Percentiles rank a stretch among this genome's conserved stretches.
Evolutionary conservation across 2,797 vertebrate genomes (phyloP).

Genomic region (Telmatherina bonti): DNA sequence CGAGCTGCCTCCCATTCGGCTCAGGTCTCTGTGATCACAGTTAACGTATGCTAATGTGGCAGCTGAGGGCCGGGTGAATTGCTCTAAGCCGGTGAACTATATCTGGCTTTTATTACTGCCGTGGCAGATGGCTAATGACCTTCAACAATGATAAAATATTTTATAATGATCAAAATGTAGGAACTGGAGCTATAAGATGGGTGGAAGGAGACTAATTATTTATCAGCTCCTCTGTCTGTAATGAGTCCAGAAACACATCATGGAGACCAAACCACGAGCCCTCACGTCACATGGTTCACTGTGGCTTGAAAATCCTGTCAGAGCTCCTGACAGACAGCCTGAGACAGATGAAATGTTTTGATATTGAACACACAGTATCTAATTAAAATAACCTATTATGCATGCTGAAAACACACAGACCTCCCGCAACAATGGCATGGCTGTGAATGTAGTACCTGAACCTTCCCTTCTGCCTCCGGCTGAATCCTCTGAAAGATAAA

Average conservation of each 20-base stretch:
- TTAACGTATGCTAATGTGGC: conserved; percentile 71
- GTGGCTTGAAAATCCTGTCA: conserved; percentile 24
- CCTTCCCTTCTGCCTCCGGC: conserved; percentile 14
- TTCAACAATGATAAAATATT: conserved; percentile 73
- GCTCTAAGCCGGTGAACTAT: conserved; percentile 61
- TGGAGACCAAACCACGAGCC: conserved; percentile 35
- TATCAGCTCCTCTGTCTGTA: conserved; percentile 47
- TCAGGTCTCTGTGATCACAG: conserved; percentile 45
- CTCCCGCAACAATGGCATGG: conserved; percentile 35
- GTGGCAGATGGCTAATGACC: conserved; percentile 77
- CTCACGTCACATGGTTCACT: conserved; percentile 34
- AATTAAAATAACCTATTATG: conserved; percentile 50
- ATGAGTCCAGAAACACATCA: conserved; percentile 41
- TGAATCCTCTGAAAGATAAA: conserved; percentile 37
- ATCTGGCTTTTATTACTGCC: conserved; percentile 71
- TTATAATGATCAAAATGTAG: conserved; percentile 68
- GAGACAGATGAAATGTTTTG: conserved; percentile 24
- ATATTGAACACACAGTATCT: conserved; percentile 40
- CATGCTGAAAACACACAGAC: conserved; percentile 49
- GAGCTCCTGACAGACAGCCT: conserved; percentile 26
- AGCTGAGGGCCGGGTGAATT: conserved; percentile 58
- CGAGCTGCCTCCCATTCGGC: conserved; percentile 50
- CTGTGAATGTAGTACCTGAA: conserved; percentile 37
- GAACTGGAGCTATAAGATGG: conserved; percentile 48
- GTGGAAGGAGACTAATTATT: conserved; percentile 59